These are phyloP conservation scores for Taenioides sp. DNA, from an alignment of 2,797 vertebrate species.

Conservation along the genomic window DNA sequence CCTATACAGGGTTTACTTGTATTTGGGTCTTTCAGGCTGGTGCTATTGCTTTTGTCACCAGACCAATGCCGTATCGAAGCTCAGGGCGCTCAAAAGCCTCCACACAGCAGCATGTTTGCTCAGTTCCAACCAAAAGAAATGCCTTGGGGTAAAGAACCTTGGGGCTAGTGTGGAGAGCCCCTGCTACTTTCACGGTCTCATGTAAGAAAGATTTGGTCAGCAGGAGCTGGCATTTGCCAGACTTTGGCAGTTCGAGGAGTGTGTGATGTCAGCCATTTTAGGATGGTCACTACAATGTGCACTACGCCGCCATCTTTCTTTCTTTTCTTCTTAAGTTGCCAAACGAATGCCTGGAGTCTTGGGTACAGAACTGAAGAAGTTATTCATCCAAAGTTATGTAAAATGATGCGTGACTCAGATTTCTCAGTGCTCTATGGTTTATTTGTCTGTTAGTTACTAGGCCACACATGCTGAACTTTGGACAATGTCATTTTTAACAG, in stretches of 20 bases:
- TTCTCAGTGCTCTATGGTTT: constrained; percentile 51
- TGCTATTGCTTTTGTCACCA: constrained; percentile 64
- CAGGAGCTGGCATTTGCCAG: constrained; percentile 74
- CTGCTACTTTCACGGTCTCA: constrained; percentile 70
- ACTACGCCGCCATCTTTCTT: constrained; percentile 76
- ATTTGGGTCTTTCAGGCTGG: constrained; percentile 59
- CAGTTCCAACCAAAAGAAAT: constrained; percentile 72
- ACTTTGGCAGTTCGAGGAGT: constrained; percentile 67
- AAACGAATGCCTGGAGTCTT: constrained; percentile 72
- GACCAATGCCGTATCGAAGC: constrained; percentile 59
- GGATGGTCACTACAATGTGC: constrained; percentile 74
- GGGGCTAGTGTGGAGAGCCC: constrained; percentile 57
- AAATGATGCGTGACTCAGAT: constrained; percentile 67
- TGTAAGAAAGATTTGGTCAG: constrained; percentile 72
- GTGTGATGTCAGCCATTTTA: constrained; percentile 81
- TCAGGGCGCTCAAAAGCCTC: constrained; percentile 60
- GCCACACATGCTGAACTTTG: constrained; percentile 50
- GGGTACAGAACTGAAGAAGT: constrained; percentile 71
- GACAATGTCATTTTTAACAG: constrained; percentile 52
- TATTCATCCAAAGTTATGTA: constrained; percentile 68
- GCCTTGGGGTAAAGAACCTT: constrained; percentile 39
- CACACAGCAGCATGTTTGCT: constrained; percentile 71
- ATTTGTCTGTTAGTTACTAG: constrained; percentile 67
- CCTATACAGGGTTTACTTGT: constrained; percentile 56
- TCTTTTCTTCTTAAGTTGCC: constrained; percentile 70